Base-by-base conservation (phyloP, 1,140 invertebrate species). In the Uloborus diversus region DNA sequence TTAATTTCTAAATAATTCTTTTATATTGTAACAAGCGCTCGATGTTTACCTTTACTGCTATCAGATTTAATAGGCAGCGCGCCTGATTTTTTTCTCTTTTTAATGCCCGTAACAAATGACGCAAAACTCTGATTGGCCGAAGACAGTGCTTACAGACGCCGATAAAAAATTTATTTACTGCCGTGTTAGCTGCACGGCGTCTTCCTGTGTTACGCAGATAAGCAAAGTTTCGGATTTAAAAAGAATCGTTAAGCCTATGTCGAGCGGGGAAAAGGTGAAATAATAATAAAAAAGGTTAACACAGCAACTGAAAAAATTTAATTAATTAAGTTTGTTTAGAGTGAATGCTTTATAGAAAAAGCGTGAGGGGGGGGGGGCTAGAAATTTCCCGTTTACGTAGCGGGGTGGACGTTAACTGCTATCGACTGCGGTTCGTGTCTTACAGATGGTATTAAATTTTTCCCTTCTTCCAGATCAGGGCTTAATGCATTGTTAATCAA, bases 261-360 rank as follows among this genome's bases (percentile, higher is more conserved):
- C 23, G 5, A 4, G 13, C 30, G n/a, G 27, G 20, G 32, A 28
- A 27, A 42, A 49, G 37, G 37, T 14, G 25, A 32, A 35, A 27
- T 35, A 56, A 23, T 11, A 13, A 9, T 28, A 14, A n/a, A 2
- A 13, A 27, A 1, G 30, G 27, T 11, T 28, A 35, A 69, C 28
- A 32, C 9, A 13, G 4, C 17, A 13, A 5, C 25, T 7, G 7
- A 53, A 78, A 75, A 78, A 78, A 78, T 53, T 61, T 78, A 78
- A 78, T 78, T 78, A 78, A 78, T 78, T 78, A 78, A 78, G 66
- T 78, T 78, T 78, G 73, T 65, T 78, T 78, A 78, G 59, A 78
- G 65, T 66, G 73, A 27, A 61, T 27, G 30, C 20, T 25, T 57
- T 56, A 51, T 75, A 61, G 57, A 14, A 25, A 42, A 25, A 14